phyloP scores from a whole-genome alignment of 2,797 vertebrate genomes.

The Pipistrellus kuhlii region DNA sequence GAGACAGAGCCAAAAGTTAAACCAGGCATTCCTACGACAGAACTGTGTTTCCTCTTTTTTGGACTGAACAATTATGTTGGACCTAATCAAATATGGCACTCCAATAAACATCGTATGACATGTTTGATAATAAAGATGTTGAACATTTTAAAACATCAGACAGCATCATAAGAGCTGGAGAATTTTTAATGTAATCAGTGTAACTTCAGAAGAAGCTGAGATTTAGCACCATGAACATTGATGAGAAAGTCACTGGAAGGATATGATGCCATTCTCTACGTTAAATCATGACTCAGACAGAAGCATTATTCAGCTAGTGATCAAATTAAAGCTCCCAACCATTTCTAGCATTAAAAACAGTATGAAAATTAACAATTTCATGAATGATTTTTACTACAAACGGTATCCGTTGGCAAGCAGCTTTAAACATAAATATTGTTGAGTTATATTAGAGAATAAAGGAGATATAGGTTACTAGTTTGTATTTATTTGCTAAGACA shows the following conservation, averaged over 20 bases:
- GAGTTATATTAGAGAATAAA: constrained; percentile 18
- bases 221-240: not conserved
- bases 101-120: constrained; percentile 29
- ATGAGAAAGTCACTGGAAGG: not conserved
- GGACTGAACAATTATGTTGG: not conserved
- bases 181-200: not conserved
- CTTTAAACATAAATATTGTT: constrained; percentile 28
- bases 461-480: not conserved
- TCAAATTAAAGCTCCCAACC: not conserved
- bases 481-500: not conserved
- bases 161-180: not conserved
- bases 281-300: not conserved
- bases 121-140: not conserved
- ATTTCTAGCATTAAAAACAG: not conserved
- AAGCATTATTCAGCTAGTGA: not conserved
- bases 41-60: not conserved
- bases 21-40: not conserved
- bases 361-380: not conserved
- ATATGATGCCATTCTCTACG: not conserved
- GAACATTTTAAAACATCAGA: constrained; percentile 24
- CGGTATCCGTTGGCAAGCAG: not conserved
- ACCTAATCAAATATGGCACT: constrained; percentile 44
- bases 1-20: not conserved
- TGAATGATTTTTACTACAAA: constrained; percentile 15
- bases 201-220: not conserved